Evolutionary conservation across 2,113 vertebrate genomes (phyloP).

Genomic region (Eolophus roseicapilla): DNA sequence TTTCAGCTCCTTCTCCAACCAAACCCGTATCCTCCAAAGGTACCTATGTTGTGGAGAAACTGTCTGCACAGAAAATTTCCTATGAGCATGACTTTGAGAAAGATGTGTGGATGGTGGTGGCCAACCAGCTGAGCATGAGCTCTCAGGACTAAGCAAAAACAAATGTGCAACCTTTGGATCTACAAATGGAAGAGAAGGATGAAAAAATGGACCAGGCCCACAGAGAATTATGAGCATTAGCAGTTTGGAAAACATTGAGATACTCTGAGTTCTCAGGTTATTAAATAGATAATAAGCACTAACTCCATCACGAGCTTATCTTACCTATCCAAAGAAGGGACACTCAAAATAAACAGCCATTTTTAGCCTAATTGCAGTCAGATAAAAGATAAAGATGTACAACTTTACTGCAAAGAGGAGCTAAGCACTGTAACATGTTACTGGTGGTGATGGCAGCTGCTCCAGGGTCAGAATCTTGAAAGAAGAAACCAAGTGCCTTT

Average conservation of each 20-base stretch:
- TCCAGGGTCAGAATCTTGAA: background rate
- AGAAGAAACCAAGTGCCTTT: background rate
- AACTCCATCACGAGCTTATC: background rate
- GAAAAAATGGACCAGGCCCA: background rate
- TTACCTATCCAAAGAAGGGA: background rate
- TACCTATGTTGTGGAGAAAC: background rate
- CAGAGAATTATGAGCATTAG: background rate
- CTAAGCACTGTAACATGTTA: background rate
- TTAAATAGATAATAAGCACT: background rate
- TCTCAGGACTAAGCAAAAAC: background rate
- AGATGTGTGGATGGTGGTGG: accelerated
- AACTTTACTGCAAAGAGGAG: background rate
- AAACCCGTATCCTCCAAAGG: background rate
- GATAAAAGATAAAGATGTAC: background rate
- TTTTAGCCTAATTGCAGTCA: background rate
- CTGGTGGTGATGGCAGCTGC: background rate
- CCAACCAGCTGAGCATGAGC: background rate
- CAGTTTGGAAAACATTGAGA: background rate
- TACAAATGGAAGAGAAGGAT: background rate
- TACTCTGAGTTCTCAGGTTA: background rate
- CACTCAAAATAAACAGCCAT: background rate
- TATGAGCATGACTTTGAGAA: background rate
- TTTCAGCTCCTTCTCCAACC: background rate
- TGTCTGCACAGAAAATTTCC: background rate
- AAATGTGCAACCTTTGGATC: background rate